Base-by-base conservation (phyloP, 2,113 vertebrate species). In the Lepus americanus region DNA sequence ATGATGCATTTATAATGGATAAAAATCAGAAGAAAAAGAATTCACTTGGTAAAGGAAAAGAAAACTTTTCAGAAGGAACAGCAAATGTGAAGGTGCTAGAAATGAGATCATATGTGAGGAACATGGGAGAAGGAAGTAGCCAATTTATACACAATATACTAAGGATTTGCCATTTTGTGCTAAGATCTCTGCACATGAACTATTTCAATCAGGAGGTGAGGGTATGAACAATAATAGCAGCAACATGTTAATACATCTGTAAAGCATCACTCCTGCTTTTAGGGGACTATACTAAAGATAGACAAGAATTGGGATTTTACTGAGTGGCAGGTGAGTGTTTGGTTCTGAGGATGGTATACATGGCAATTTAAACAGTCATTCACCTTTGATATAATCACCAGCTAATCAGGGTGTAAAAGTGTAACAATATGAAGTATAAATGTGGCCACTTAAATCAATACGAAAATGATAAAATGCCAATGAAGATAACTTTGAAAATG, bases 401-500 rank as follows among this genome's bases (percentile, higher is more conserved):
- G 12, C 17, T 77, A 85, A 36, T 49, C 39, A 83, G 79, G 59
- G 33, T 11, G 5, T 69, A 39, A 74, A 14, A 76, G 16, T 84
- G 13, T 59, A 66, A 81, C 51, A 53, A 25, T 27, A 23, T 86
- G 12, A 81, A 72, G 31, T 88, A 69, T 22, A 92, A 85, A 76
- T 33, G 36, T 87, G 3, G 31, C n/a, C 29, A 94, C 7, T 85
- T 92, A 92, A 49, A 59, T 86, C n/a, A 92, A 76, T 81, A 33
- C 92, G 66, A 78, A 93, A 49, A 85, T 77, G 17, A 69, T 23
- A 70, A 95, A 55, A 67, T 79, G 13, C 4, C 44, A 89, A 5
- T 39, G n/a, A 92, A 39, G 51, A 90, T 33, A 51, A 87, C 80
- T 77, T 84, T 53, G 39, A 76, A 95, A 81, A 55, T 81, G 19